Percentiles rank a stretch among this genome's conserved stretches.
Conservation (phyloP, 2,888 invertebrate species). For the Eueremaeus valkanovi region DNA sequence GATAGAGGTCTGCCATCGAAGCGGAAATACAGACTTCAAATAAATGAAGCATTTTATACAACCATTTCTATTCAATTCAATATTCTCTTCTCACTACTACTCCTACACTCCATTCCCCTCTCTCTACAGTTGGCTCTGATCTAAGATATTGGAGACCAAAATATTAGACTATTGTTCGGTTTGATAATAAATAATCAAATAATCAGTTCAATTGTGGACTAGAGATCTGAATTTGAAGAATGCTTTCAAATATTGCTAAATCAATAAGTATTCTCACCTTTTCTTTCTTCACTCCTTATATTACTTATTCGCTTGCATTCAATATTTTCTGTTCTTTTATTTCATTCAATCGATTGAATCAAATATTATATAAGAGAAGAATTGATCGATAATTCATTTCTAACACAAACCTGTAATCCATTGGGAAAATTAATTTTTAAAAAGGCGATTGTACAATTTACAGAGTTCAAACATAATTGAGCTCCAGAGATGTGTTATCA, state of each 20-base stretch:
- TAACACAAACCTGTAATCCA: slow-evolving; percentile 8
- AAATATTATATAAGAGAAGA: too few relatives aligned
- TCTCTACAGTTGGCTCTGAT: neutral
- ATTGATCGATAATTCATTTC: too few relatives aligned
- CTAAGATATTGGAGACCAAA: neutral
- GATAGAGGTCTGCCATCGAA: neutral
- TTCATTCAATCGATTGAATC: too few relatives aligned
- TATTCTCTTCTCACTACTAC: neutral
- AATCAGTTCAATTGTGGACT: slow-evolving; percentile 9
- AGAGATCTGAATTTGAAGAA: neutral
- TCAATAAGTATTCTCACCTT: slow-evolving; percentile 13
- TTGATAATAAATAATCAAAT: neutral
- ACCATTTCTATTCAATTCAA: neutral
- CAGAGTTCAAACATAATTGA: too few relatives aligned
- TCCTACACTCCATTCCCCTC: too few relatives aligned
- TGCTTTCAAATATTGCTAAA: neutral
- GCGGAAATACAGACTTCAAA: neutral
- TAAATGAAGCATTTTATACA: slow-evolving; percentile 12
- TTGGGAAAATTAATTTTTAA: too few relatives aligned
- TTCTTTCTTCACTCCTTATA: neutral
- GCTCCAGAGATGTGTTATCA: too few relatives aligned
- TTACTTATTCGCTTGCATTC: too few relatives aligned
- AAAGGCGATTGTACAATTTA: too few relatives aligned
- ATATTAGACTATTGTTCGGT: neutral
- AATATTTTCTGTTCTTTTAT: too few relatives aligned